Conservation (phyloP, 1,140 invertebrate species). For the Euborellia annulipes region DNA sequence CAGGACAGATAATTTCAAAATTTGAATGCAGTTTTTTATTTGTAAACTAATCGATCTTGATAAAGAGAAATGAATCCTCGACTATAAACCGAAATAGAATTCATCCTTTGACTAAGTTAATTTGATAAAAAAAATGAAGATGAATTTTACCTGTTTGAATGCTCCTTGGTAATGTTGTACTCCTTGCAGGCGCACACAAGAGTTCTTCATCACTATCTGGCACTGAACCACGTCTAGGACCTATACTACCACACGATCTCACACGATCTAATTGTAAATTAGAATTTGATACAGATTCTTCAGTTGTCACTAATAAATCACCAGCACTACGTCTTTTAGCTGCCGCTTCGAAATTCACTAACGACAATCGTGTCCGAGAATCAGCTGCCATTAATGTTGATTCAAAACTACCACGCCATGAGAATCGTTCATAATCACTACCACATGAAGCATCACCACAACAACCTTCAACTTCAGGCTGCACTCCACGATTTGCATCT, state of each 20-base stretch:
- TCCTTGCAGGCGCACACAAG: constrained; percentile 28
- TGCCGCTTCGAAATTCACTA: constrained; percentile 42
- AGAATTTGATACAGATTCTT: constrained; percentile 54
- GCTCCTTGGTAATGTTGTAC: constrained; percentile 45
- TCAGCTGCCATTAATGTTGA: constrained; percentile 68
- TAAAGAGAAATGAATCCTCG: too few species aligned
- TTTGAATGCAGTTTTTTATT: too few species aligned
- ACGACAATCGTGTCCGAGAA: constrained; percentile 56
- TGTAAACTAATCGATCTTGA: too few species aligned
- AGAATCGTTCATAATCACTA: constrained; percentile 77
- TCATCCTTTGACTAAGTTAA: too few species aligned
- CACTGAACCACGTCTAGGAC: constrained; percentile 45
- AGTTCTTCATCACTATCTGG: constrained; percentile 45
- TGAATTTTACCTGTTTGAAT: constrained; percentile 26
- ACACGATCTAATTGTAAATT: constrained; percentile 52
- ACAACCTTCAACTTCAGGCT: background rate
- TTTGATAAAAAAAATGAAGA: too few species aligned
- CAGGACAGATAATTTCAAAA: too few species aligned
- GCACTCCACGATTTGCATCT: constrained; percentile 27
- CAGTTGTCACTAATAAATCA: constrained; percentile 45
- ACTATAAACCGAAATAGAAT: too few species aligned
- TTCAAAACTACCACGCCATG: constrained; percentile 79
- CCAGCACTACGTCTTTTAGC: constrained; percentile 62
- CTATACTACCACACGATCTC: constrained; percentile 65
- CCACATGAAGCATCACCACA: constrained; percentile 6